These are phyloP conservation scores for Xiphophorus birchmanni DNA, from an alignment of 2,797 vertebrate genomes.

Conservation along the genomic window DNA sequence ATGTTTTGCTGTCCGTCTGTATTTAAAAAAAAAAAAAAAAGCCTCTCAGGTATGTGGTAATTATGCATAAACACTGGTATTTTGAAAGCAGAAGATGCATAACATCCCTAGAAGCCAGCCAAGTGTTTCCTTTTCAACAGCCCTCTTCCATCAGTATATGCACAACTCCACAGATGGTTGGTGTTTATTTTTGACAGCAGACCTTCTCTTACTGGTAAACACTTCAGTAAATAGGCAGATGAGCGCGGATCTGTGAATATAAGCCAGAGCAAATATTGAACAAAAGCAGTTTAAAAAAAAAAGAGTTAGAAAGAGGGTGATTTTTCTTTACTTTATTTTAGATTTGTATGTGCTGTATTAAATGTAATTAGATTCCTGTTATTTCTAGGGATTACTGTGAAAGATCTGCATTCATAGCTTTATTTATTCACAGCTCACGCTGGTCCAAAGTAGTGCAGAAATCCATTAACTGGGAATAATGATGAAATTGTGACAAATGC, in stretches of 20 bases:
- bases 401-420: background rate
- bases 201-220: slow-evolving; percentile 27
- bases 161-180: slow-evolving; percentile 32
- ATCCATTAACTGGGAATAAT: background rate
- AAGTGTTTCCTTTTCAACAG: slow-evolving; percentile 22
- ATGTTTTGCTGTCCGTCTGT: background rate
- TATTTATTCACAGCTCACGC: background rate
- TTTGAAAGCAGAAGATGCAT: slow-evolving; percentile 30
- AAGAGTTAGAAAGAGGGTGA: too few relatives aligned
- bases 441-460: background rate
- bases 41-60: slow-evolving; percentile 15
- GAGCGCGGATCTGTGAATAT: background rate
- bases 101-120: slow-evolving; percentile 29
- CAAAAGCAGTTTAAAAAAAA: background rate
- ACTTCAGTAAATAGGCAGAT: slow-evolving; percentile 6
- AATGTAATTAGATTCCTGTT: background rate
- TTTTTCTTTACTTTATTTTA: background rate
- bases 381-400: background rate
- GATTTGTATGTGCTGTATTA: background rate
- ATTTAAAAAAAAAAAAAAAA: too few relatives aligned
- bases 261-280: background rate
- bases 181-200: slow-evolving; percentile 25
- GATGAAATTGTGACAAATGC: background rate
- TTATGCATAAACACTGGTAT: slow-evolving; percentile 30
- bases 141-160: slow-evolving; percentile 13